phyloP scores from a whole-genome alignment of 2,888 invertebrate species.

The Drosophila siamana region DNA sequence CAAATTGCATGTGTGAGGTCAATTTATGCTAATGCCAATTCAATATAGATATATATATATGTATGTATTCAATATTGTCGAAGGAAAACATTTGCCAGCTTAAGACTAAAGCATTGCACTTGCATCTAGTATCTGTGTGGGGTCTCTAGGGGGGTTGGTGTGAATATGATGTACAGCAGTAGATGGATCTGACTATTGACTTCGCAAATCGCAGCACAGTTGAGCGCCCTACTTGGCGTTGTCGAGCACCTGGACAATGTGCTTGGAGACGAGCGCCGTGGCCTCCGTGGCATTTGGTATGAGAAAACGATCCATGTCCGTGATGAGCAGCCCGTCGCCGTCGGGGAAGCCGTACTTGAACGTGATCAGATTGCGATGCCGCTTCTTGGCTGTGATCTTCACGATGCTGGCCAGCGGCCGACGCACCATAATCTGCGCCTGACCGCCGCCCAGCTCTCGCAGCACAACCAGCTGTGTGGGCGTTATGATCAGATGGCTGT shows the following conservation, averaged over 20 bases:
- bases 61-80: slow-evolving; percentile 26
- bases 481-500: slow-evolving; percentile 95
- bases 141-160: slow-evolving; percentile 9
- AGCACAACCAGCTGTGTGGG: slow-evolving; percentile 94
- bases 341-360: slow-evolving; percentile 97
- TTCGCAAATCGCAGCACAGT: neutral
- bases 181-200: slow-evolving; percentile 25
- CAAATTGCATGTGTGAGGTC: slow-evolving; percentile 49
- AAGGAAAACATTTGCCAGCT: slow-evolving; percentile 72
- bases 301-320: slow-evolving; percentile 95
- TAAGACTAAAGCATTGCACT: slow-evolving; percentile 65
- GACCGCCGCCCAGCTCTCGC: slow-evolving; percentile 90
- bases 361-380: slow-evolving; percentile 97
- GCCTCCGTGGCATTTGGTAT: slow-evolving; percentile 96
- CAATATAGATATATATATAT: too few species aligned
- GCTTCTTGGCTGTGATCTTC: slow-evolving; percentile 98
- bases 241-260: slow-evolving; percentile 89
- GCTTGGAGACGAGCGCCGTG: slow-evolving; percentile 95
- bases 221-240: slow-evolving; percentile 73
- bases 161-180: slow-evolving; percentile 4
- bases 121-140: slow-evolving; percentile 19
- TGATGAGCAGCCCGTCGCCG: slow-evolving; percentile 92
- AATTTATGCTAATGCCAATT: slow-evolving; percentile 39
- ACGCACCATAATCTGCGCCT: slow-evolving; percentile 94
- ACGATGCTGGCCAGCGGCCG: slow-evolving; percentile 96